Conservation (phyloP, 2,888 invertebrate genomes). For the Drosophila tanythrix region DNA sequence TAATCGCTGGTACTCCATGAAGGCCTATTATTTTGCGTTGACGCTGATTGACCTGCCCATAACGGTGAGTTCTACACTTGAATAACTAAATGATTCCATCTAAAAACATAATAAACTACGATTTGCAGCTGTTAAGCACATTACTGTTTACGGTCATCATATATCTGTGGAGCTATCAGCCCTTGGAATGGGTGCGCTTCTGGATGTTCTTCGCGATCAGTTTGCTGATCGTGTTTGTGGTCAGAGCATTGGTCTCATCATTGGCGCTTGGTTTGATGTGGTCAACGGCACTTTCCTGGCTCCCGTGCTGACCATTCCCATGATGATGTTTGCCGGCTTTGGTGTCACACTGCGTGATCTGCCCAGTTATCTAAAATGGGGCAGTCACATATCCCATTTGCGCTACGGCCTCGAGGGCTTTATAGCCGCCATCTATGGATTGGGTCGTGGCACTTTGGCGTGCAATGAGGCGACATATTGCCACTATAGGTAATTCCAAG, state of each 20-base stretch:
- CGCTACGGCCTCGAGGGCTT: conserved; percentile 96
- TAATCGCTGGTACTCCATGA: conserved; percentile 94
- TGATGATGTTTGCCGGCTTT: conserved; percentile 99
- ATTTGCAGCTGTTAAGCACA: conserved; percentile 88
- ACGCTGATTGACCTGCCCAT: conserved; percentile 92
- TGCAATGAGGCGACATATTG: conserved; percentile 92
- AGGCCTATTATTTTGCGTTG: conserved; percentile 91
- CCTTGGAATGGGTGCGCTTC: conserved; percentile 91
- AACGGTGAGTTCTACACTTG: conserved; percentile 86
- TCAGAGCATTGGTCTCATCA: conserved; percentile 95
- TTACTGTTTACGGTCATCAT: conserved; percentile 90
- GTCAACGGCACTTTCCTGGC: conserved; percentile 97
- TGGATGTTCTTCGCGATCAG: conserved; percentile 94
- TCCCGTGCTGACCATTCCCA: conserved; percentile 95
- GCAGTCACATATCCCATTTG: conserved; percentile 95
- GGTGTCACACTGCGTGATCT: conserved; percentile 95
- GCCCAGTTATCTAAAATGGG: conserved; percentile 94
- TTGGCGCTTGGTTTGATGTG: conserved; percentile 94
- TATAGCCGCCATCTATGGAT: conserved; percentile 93
- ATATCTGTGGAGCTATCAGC: conserved; percentile 96
- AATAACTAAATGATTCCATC: background rate
- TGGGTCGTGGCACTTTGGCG: conserved; percentile 89
- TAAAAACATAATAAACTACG: background rate
- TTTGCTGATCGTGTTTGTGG: conserved; percentile 93
- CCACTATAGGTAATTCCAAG: conserved; percentile 88